These are phyloP conservation scores for Cephalopholis sonnerati DNA, from an alignment of 2,113 vertebrate genomes.

Conservation along the genomic window DNA sequence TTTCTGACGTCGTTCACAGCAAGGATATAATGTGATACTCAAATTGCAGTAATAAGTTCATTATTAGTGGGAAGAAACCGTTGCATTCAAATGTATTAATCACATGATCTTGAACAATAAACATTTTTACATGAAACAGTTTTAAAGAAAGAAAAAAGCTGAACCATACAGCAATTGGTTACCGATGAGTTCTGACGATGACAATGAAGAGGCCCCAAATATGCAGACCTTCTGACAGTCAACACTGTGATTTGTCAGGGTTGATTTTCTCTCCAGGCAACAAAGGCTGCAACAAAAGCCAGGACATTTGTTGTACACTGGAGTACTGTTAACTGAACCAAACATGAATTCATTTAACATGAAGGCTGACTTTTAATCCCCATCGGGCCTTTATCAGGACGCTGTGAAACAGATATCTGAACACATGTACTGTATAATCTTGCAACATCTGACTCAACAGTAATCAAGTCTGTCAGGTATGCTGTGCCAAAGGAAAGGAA, in stretches of 20 bases:
- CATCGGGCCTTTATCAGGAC: slow-evolving; percentile 43
- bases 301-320: slow-evolving; percentile 35
- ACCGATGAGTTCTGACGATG: slow-evolving; percentile 15
- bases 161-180: neutral
- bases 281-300: slow-evolving; percentile 31
- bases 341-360: slow-evolving; percentile 46
- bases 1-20: neutral
- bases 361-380: slow-evolving; percentile 44
- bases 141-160: neutral
- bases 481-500: slow-evolving; percentile 58
- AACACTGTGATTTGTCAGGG: slow-evolving; percentile 18
- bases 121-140: too few species aligned
- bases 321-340: slow-evolving; percentile 29
- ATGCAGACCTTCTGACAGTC: neutral
- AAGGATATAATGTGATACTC: neutral
- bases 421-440: slow-evolving; percentile 45
- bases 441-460: slow-evolving; percentile 46
- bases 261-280: slow-evolving; percentile 11
- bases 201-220: slow-evolving; percentile 24
- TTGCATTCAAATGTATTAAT: neutral
- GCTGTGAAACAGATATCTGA: slow-evolving; percentile 52
- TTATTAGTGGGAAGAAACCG: neutral
- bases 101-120: neutral
- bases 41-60: neutral
- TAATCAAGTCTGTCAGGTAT: slow-evolving; percentile 57